A percentile compares a stretch with the other conserved stretches of the same genome.
Conservation (phyloP, 2,113 vertebrate species). For the Clarias batrachus region DNA sequence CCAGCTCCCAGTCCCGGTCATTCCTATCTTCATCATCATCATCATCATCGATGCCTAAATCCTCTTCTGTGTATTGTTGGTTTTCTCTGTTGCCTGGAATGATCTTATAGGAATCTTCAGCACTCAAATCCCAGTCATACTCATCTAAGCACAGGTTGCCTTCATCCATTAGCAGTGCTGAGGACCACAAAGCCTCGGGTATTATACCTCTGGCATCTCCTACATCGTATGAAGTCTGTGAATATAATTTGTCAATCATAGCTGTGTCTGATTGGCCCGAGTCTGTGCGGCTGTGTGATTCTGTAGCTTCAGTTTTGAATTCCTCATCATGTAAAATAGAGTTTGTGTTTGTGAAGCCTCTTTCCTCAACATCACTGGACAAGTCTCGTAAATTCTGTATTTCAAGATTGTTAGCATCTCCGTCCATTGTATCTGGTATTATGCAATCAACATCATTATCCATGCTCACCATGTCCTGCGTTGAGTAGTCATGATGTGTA, state of each 20-base stretch:
- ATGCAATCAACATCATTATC: background rate
- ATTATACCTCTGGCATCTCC: slow-evolving; percentile 45
- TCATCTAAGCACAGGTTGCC: slow-evolving; percentile 31
- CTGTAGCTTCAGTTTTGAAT: background rate
- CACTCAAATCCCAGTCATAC: slow-evolving; percentile 46
- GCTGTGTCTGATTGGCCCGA: slow-evolving; percentile 8
- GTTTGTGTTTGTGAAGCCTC: background rate
- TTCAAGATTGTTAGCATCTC: background rate
- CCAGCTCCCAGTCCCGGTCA: slow-evolving; percentile 66
- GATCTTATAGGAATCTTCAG: slow-evolving; percentile 8
- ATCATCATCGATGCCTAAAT: slow-evolving; percentile 50
- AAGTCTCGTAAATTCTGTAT: background rate
- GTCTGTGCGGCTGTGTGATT: background rate
- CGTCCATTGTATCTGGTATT: background rate
- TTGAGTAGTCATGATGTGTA: slow-evolving; percentile 20
- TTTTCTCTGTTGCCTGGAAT: slow-evolving; percentile 35
- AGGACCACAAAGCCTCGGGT: slow-evolving; percentile 26
- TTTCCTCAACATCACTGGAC: background rate
- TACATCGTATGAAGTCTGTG: slow-evolving; percentile 18
- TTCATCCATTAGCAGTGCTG: slow-evolving; percentile 46
- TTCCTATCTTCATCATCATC: slow-evolving; percentile 55
- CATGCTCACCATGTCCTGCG: background rate
- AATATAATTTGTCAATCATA: background rate
- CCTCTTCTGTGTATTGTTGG: slow-evolving; percentile 32
- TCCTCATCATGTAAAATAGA: slow-evolving; percentile 9